Evolutionary conservation across 2,888 invertebrate genomes (phyloP).

Genomic region (Paralinhomoeus sp.): DNA sequence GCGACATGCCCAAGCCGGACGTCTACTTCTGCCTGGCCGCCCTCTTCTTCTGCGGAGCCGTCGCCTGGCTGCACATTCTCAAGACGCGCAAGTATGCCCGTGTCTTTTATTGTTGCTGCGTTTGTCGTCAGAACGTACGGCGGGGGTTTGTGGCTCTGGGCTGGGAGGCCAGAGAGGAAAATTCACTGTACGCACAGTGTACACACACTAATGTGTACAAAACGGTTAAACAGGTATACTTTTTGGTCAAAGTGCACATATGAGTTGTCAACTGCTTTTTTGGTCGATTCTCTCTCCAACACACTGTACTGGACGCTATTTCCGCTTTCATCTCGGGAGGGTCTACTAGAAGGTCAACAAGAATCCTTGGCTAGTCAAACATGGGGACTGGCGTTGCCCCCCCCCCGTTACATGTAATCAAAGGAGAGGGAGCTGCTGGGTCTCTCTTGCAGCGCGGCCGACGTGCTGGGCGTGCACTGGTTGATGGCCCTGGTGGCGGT

Average conservation of each 20-base stretch:
- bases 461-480: slow-evolving; percentile 73
- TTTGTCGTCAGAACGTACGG: no score
- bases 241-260: no score
- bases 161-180: not conserved
- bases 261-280: no score
- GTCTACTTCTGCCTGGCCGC: slow-evolving; percentile 75
- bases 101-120: not conserved
- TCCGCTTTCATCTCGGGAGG: no score
- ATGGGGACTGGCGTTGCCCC: no score
- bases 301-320: no score
- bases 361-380: no score
- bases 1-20: slow-evolving; percentile 79
- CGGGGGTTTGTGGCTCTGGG: no score
- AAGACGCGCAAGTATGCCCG: slow-evolving; percentile 34
- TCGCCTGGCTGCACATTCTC: slow-evolving; percentile 71
- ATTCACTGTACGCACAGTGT: slow-evolving; percentile 12
- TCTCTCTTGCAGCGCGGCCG: slow-evolving; percentile 22
- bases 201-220: slow-evolving; percentile 1
- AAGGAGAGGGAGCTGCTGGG: no score
- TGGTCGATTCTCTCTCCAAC: no score
- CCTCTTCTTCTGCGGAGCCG: slow-evolving; percentile 62
- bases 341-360: no score
- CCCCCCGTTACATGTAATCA: no score
- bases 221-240: slow-evolving; percentile 3
- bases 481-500: slow-evolving; percentile 82